These are phyloP conservation scores for Drosophila pachea DNA, from an alignment of 1,140 invertebrate genomes.

Conservation along the genomic window DNA sequence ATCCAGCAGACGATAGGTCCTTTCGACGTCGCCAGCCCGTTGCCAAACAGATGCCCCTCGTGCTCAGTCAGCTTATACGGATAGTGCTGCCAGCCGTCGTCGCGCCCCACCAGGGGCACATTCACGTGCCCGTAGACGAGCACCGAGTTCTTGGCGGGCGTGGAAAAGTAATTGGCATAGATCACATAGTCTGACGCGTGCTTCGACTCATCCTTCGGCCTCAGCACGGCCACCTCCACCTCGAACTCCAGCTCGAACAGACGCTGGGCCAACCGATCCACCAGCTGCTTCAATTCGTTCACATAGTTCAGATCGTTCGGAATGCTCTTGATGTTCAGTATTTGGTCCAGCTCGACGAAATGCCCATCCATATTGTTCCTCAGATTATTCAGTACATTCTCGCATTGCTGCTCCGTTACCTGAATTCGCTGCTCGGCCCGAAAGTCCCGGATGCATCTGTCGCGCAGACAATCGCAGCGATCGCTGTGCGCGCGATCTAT, in stretches of 20 bases:
- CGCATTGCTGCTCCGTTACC: not conserved
- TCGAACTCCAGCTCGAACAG: conserved; percentile 21
- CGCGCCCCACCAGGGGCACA: conserved; percentile 2
- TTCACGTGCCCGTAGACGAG: conserved; percentile 39
- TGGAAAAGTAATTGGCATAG: conserved; percentile 41
- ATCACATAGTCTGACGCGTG: conserved; percentile 17
- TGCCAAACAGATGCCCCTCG: conserved; percentile 10
- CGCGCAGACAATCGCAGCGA: conserved; percentile 26
- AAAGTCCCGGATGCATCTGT: conserved; percentile 31
- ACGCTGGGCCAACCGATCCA: conserved; percentile 25
- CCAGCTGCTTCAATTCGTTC: conserved; percentile 2
- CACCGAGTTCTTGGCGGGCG: conserved; percentile 38
- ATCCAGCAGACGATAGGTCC: conserved; percentile 41
- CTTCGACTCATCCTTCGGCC: not conserved
- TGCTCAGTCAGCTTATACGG: conserved; percentile 27
- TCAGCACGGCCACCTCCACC: conserved; percentile 30
- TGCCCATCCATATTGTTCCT: not conserved
- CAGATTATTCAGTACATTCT: not conserved
- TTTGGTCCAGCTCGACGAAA: not conserved
- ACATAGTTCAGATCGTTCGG: not conserved
- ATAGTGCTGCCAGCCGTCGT: conserved; percentile 17
- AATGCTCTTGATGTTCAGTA: conserved; percentile 22
- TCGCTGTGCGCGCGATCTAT: not conserved
- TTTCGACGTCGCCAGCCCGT: conserved; percentile 28
- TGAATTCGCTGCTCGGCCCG: not conserved